Evolutionary conservation across 2,888 invertebrate genomes (phyloP).

Genomic region (Saturnia pavonia): DNA sequence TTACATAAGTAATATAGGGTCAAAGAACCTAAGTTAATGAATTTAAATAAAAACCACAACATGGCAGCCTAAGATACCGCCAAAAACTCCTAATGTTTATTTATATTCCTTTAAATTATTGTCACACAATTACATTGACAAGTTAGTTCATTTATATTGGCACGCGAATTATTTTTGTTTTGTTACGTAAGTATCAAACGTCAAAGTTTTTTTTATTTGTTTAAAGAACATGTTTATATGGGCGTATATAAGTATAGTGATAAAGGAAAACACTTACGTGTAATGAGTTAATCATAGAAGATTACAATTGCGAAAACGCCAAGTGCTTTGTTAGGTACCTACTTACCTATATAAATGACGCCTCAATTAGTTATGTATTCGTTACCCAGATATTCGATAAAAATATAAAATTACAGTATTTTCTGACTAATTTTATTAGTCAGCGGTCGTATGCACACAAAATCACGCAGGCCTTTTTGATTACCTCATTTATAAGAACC

Average conservation of each 20-base stretch:
- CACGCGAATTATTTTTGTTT: too few relatives aligned
- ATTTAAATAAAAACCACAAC: too few relatives aligned
- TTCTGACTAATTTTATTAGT: conserved; percentile 14
- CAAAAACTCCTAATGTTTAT: too few relatives aligned
- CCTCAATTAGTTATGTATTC: not conserved
- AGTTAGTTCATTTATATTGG: too few relatives aligned
- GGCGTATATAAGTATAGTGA: not conserved
- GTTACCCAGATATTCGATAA: not conserved
- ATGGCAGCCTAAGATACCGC: too few relatives aligned
- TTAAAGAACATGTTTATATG: not conserved
- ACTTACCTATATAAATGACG: not conserved
- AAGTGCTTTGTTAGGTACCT: not conserved
- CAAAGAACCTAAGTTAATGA: too few relatives aligned
- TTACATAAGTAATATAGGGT: too few relatives aligned
- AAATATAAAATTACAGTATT: not conserved
- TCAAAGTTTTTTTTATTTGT: too few relatives aligned
- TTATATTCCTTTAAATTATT: too few relatives aligned
- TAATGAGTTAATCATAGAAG: conserved; percentile 8
- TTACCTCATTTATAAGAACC: not conserved
- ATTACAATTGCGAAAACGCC: not conserved
- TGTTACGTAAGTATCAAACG: too few relatives aligned
- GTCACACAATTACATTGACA: too few relatives aligned
- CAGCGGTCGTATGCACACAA: not conserved
- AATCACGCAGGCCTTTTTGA: conserved; percentile 2
- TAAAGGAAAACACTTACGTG: not conserved